A percentile compares a stretch with the other conserved stretches of the same genome.
These are phyloP conservation scores for Eulemur coronatus DNA, from an alignment of 2,797 vertebrate genomes.

Conservation along the genomic window DNA sequence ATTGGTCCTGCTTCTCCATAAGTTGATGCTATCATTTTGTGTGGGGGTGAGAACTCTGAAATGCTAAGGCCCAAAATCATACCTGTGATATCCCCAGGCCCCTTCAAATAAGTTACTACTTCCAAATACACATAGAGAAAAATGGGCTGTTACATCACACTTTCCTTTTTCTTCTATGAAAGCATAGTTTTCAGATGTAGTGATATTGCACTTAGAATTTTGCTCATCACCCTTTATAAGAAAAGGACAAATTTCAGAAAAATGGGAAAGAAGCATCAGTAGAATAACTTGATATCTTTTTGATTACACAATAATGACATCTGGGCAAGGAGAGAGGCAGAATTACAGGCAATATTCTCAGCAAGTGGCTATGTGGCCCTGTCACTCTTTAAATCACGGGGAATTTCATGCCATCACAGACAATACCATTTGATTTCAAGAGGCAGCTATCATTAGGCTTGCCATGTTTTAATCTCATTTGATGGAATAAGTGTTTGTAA, in stretches of 20 bases:
- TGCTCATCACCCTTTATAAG: not conserved
- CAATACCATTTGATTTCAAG: conserved; percentile 68
- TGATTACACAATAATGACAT: conserved; percentile 55
- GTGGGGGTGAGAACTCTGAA: not conserved
- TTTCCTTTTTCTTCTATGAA: not conserved
- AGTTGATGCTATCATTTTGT: not conserved
- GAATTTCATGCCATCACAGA: conserved; percentile 9
- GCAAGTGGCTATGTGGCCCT: not conserved
- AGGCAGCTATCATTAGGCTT: conserved; percentile 28
- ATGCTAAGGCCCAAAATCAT: not conserved
- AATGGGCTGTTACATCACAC: not conserved
- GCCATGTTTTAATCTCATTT: conserved; percentile 28
- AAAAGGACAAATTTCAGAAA: conserved; percentile 45
- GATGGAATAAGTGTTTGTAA: conserved; percentile 54
- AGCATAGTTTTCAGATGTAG: not conserved
- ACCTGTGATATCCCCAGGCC: not conserved
- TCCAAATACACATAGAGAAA: not conserved
- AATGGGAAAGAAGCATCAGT: not conserved
- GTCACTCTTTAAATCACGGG: not conserved
- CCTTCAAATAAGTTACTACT: not conserved
- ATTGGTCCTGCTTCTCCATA: too few relatives aligned
- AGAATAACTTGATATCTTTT: conserved; percentile 43
- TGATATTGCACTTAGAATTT: not conserved
- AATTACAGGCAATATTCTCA: conserved; percentile 39
- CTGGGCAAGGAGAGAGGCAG: not conserved